A percentile compares a stretch with the other conserved stretches of the same genome.
These are phyloP conservation scores for Ciconia nigra DNA, from an alignment of 2,797 vertebrate genomes.

Conservation along the genomic window DNA sequence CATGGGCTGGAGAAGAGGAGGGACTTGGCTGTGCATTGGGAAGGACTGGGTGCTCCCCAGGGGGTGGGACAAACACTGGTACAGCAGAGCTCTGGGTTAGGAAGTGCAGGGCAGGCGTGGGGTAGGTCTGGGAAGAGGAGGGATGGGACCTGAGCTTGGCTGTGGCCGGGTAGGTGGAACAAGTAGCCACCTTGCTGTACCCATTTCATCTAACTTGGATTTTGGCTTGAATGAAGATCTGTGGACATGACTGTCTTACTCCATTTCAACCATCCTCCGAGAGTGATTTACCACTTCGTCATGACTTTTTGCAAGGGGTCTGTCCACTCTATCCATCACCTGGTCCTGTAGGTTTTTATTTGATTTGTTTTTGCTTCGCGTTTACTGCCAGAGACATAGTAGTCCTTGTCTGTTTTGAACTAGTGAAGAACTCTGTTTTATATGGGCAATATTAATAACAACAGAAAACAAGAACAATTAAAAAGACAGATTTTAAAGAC, in stretches of 20 bases:
- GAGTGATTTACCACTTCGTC: not conserved
- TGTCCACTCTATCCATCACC: not conserved
- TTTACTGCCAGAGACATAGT: not conserved
- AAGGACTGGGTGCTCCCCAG: not conserved
- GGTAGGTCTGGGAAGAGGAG: not conserved
- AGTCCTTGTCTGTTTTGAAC: not conserved
- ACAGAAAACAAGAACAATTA: not conserved
- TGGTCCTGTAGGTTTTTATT: not conserved
- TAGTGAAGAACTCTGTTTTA: not conserved
- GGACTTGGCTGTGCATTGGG: not conserved
- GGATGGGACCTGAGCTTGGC: not conserved
- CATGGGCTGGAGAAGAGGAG: not conserved
- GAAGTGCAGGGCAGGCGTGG: rapidly evolving
- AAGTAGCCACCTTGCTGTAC: not conserved
- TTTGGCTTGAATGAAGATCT: not conserved
- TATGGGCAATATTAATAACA: not conserved
- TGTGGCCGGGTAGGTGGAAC: not conserved
- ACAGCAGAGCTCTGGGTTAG: not conserved
- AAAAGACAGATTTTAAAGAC: not conserved
- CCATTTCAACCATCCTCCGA: not conserved
- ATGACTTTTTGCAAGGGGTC: not conserved
- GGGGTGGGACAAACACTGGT: rapidly evolving
- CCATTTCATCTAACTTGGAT: not conserved
- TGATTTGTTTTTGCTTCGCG: not conserved
- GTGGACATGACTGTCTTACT: not conserved